phyloP scores from a whole-genome alignment of 2,888 invertebrate species.

The Pollenia griseotomentosa region DNA sequence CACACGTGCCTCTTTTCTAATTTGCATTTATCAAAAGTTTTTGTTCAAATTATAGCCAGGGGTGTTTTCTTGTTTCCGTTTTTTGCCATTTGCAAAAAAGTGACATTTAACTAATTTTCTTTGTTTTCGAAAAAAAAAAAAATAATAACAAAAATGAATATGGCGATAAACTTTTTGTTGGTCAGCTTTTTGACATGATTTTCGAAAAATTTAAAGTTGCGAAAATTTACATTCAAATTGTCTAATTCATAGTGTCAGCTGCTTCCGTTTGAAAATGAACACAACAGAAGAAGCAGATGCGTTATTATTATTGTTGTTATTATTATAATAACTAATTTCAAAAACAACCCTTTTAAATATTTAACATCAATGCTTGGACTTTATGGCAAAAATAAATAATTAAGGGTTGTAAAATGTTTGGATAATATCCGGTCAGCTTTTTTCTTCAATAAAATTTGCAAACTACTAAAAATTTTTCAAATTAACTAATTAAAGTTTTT shows the following conservation, averaged over 20 bases:
- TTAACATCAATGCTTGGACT: background rate
- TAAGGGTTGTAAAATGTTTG: background rate
- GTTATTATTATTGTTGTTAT: conserved; percentile 6
- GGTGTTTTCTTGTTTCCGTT: conserved; percentile 55
- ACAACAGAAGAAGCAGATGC: conserved; percentile 39
- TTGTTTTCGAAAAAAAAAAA: background rate
- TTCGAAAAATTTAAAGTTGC: conserved; percentile 42
- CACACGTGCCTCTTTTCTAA: conserved; percentile 19
- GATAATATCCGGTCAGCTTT: background rate
- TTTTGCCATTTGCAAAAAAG: conserved; percentile 13
- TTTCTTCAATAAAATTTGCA: background rate
- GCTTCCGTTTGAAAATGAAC: conserved; percentile 23
- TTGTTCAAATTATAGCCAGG: conserved; percentile 2
- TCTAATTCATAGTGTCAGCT: conserved; percentile 52
- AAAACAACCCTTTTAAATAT: conserved; percentile 20
- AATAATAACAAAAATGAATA: background rate
- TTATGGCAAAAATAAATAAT: background rate
- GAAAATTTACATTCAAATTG: conserved; percentile 30
- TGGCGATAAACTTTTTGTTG: background rate
- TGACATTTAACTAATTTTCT: conserved; percentile 9
- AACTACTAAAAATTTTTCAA: too few relatives aligned
- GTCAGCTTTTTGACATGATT: conserved; percentile 60
- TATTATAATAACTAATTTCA: conserved; percentile 17
- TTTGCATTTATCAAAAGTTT: conserved; percentile 13
- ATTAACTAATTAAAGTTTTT: too few relatives aligned